phyloP scores from a whole-genome alignment of 2,888 invertebrate species.

The Taenaris catops region DNA sequence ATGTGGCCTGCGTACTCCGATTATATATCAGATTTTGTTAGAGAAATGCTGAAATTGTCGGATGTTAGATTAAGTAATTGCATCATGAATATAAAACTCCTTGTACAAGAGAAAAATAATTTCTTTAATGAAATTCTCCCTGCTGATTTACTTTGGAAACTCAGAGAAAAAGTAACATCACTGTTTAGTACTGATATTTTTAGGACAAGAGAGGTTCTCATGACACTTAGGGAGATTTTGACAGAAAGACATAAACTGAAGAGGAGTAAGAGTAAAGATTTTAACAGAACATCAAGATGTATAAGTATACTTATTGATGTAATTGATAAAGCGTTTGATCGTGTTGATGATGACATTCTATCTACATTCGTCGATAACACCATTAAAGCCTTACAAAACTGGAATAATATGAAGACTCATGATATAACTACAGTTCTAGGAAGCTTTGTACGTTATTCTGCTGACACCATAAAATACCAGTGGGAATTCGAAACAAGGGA shows the following conservation, averaged over 20 bases:
- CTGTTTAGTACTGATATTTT: slow-evolving; percentile 14
- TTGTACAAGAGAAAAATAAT: slow-evolving; percentile 18
- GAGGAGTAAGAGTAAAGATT: slow-evolving; percentile 17
- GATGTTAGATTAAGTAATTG: slow-evolving; percentile 27
- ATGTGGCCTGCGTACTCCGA: slow-evolving; percentile 38
- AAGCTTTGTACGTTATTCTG: slow-evolving; percentile 27
- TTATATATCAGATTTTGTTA: slow-evolving; percentile 32
- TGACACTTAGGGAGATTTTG: slow-evolving; percentile 25
- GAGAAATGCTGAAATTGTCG: slow-evolving; percentile 31
- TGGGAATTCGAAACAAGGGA: slow-evolving; percentile 27
- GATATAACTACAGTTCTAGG: slow-evolving; percentile 25
- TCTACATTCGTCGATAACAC: slow-evolving; percentile 29
- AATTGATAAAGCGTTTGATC: slow-evolving; percentile 35
- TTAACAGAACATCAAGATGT: slow-evolving; percentile 29
- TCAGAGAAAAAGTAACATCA: slow-evolving; percentile 19
- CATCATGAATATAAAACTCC: slow-evolving; percentile 16
- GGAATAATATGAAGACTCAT: slow-evolving; percentile 19
- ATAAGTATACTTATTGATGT: slow-evolving; percentile 38
- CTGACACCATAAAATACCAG: slow-evolving; percentile 27
- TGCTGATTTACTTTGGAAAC: slow-evolving; percentile 23
- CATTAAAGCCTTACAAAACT: slow-evolving; percentile 26
- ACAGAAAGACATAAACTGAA: slow-evolving; percentile 30
- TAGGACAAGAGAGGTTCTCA: slow-evolving; percentile 26
- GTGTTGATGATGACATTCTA: slow-evolving; percentile 27
- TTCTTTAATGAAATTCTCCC: slow-evolving; percentile 31